Evolutionary conservation across 2,888 invertebrate species (phyloP), one percentile per base, ranked within the genome.

Genomic region (Limnephilus auricula): DNA sequence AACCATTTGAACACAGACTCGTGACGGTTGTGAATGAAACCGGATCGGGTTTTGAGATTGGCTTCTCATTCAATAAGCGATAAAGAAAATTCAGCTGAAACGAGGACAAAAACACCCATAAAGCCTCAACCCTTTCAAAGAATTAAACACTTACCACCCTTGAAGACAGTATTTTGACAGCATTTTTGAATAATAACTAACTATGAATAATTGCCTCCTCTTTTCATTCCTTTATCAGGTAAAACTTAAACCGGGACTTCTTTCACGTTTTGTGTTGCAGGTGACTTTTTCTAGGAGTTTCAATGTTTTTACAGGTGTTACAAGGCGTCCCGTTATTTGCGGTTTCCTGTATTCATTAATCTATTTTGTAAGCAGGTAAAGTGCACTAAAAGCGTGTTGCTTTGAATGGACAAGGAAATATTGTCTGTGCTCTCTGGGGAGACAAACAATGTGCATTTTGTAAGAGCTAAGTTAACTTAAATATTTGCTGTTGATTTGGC

Each of bases 261-360:
- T 18, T 31, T n/a, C 84, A n/a, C 84, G 34, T 84, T 34, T 89
- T 65, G 25, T 82, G 84, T 4, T 15, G 45, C 80, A 84, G 65
- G 78, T 90, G 90, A 90, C 90, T 90, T 89, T 89, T 82, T 82
- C 80, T 79, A 84, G 40, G 80, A 89, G 65, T 90, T 83, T 31
- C 18, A 78, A 84, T 90, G 84, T 90, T 90, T 90, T 90, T 34
- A 90, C 90, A 90, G 90, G 90, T 90, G 89, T 65, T 83, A 32
- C 78, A 18, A 79, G 37, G 13, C n/a, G 78, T 34, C 25, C 89
- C 89, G 89, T 89, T 89, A 89, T 79, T 79, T 50, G 65, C 32
- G 31, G 31, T 89, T 89, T 30, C 79, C 40, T 25, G 79, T 34
- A 89, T 89, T 89, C 89, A 89, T 89, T 89, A 89, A 79, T 89